A percentile compares a stretch with the other conserved stretches of the same genome.
Evolutionary conservation across 2,888 invertebrate species (phyloP).

Genomic region (Boloria euphrosyne): DNA sequence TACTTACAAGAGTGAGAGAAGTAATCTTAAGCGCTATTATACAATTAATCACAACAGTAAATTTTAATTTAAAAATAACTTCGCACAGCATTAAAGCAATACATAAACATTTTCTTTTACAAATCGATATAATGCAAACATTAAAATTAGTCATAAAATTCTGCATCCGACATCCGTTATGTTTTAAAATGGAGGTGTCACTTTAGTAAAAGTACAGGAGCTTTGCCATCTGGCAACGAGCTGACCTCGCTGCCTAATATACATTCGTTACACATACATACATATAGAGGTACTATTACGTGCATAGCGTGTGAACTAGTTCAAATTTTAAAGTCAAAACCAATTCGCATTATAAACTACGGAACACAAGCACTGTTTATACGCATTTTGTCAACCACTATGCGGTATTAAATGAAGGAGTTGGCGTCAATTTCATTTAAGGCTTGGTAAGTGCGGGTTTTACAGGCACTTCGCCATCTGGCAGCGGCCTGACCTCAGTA

Average conservation of each 20-base stretch:
- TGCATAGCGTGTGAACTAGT: not conserved
- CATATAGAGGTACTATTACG: not conserved
- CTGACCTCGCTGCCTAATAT: not conserved
- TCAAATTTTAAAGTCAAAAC: slow-evolving; percentile 7
- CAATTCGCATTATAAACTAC: slow-evolving; percentile 4
- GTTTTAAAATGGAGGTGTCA: too few species aligned
- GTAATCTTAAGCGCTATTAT: too few species aligned
- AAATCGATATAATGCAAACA: too few species aligned
- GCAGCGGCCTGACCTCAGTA: slow-evolving; percentile 35
- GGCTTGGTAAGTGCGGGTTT: slow-evolving; percentile 38
- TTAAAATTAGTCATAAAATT: not conserved
- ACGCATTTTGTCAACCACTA: slow-evolving; percentile 21
- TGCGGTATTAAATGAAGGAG: slow-evolving; percentile 28
- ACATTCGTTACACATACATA: slow-evolving; percentile 1
- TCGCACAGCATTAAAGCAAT: too few species aligned
- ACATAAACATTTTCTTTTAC: too few species aligned
- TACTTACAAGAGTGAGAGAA: too few species aligned
- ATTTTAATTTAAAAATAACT: too few species aligned
- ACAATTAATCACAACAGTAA: too few species aligned
- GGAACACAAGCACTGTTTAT: not conserved
- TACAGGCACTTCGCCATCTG: slow-evolving; percentile 39
- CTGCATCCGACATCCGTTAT: not conserved
- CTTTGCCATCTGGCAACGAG: not conserved
- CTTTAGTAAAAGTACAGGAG: not conserved
- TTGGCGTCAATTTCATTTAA: slow-evolving; percentile 37